Evolutionary conservation across 2,797 vertebrate genomes (phyloP).

Genomic region (Pseudomugil gertrudae): DNA sequence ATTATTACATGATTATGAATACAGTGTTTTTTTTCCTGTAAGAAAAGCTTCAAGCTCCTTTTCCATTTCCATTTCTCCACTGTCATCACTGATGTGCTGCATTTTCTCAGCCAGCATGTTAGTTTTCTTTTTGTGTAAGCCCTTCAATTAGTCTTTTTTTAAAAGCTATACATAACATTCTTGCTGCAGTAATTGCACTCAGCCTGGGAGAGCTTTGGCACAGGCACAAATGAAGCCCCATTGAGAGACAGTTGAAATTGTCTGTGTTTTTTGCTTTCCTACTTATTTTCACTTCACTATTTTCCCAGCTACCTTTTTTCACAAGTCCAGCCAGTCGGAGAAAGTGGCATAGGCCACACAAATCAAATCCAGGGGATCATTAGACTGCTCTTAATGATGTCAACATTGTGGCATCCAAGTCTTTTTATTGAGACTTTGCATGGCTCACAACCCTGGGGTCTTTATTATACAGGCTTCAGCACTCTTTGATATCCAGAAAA

Average conservation of each 20-base stretch:
- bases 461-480: slow-evolving; percentile 37
- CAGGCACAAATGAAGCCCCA: slow-evolving; percentile 51
- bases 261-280: slow-evolving; percentile 12
- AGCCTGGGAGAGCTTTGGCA: slow-evolving; percentile 47
- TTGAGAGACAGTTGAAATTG: slow-evolving; percentile 43
- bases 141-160: slow-evolving; percentile 45
- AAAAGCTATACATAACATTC: slow-evolving; percentile 33
- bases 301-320: slow-evolving; percentile 7
- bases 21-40: background rate
- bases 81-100: slow-evolving; percentile 18
- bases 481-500: slow-evolving; percentile 24
- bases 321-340: slow-evolving; percentile 39
- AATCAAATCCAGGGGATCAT: slow-evolving; percentile 66
- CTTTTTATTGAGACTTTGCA: slow-evolving; percentile 51
- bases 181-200: slow-evolving; percentile 61
- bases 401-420: slow-evolving; percentile 54
- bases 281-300: background rate
- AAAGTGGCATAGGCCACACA: slow-evolving; percentile 41
- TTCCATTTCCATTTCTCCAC: background rate
- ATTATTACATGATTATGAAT: slow-evolving; percentile 39
- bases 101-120: slow-evolving; percentile 30
- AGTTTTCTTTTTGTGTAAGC: slow-evolving; percentile 33
- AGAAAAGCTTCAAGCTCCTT: background rate
- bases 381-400: slow-evolving; percentile 68
- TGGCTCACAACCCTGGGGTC: slow-evolving; percentile 32